A percentile compares a stretch with the other conserved stretches of the same genome.
These are phyloP conservation scores for Platichthys stellatus DNA, from an alignment of 2,113 vertebrate species.

Conservation along the genomic window DNA sequence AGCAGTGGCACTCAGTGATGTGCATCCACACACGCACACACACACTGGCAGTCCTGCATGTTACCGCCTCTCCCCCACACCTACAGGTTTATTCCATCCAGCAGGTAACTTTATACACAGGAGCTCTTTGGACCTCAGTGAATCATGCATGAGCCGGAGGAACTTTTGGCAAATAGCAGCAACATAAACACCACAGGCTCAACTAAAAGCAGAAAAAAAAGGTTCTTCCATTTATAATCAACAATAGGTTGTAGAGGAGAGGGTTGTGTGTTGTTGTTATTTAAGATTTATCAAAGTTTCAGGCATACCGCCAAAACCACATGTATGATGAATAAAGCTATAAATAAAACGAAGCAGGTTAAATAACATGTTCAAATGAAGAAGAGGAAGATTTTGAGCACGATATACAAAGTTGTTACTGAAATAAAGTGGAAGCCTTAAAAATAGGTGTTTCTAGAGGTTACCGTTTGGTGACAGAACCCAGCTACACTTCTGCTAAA, in stretches of 20 bases:
- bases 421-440: too few relatives aligned
- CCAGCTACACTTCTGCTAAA: neutral
- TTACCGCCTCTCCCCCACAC: constrained; percentile 24
- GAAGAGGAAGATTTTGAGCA: neutral
- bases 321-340: neutral
- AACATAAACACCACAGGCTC: constrained; percentile 57
- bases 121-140: constrained; percentile 52
- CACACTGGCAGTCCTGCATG: neutral
- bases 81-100: constrained; percentile 62
- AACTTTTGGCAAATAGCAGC: constrained; percentile 62
- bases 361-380: constrained; percentile 3
- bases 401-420: neutral
- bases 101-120: constrained; percentile 65
- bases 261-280: constrained; percentile 5
- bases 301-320: neutral
- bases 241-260: constrained; percentile 22
- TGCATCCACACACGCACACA: constrained; percentile 6
- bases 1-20: constrained; percentile 2
- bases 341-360: neutral
- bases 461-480: too few relatives aligned
- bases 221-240: constrained; percentile 45
- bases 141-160: constrained; percentile 75
- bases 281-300: constrained; percentile 9
- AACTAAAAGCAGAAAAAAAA: constrained; percentile 42
- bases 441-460: too few relatives aligned